These are phyloP conservation scores for Bos indicus DNA, from an alignment of 2,113 vertebrate species.

Conservation along the genomic window DNA sequence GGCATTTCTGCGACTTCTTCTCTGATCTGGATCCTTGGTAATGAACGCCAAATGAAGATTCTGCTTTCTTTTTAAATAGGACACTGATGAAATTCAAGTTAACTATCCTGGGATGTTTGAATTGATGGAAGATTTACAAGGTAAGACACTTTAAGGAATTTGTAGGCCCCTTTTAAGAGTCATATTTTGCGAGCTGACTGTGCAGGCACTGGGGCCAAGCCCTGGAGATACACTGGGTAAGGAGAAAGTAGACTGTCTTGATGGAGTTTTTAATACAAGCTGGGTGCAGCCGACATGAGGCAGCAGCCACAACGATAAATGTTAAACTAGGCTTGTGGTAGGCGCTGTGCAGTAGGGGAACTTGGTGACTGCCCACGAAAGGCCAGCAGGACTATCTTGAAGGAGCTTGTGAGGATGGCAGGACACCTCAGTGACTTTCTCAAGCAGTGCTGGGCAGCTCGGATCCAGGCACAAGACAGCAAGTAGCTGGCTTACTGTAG, in stretches of 20 bases:
- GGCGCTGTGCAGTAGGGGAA: neutral
- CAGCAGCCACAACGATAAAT: neutral
- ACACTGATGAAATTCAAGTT: conserved; percentile 93
- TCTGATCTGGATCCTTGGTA: neutral
- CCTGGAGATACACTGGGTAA: neutral
- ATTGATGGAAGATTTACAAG: conserved; percentile 94
- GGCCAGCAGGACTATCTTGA: neutral
- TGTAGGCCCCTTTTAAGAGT: neutral
- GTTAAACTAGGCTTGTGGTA: neutral
- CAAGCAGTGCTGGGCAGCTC: neutral
- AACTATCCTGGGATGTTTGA: conserved; percentile 94
- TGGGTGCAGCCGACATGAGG: neutral
- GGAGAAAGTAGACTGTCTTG: neutral
- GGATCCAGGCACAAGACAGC: neutral
- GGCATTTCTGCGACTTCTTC: neutral
- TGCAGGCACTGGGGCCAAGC: neutral
- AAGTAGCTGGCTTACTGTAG: neutral
- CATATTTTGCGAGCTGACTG: neutral
- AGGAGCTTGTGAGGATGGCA: neutral
- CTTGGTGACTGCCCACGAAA: neutral
- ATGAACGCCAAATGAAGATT: conserved; percentile 8
- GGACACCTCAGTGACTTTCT: neutral
- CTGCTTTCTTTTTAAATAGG: conserved; percentile 80
- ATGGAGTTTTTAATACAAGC: neutral
- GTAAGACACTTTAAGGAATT: conserved; percentile 73